Evolutionary conservation across 2,113 vertebrate species (phyloP).

Genomic region (Centropus unirufus): DNA sequence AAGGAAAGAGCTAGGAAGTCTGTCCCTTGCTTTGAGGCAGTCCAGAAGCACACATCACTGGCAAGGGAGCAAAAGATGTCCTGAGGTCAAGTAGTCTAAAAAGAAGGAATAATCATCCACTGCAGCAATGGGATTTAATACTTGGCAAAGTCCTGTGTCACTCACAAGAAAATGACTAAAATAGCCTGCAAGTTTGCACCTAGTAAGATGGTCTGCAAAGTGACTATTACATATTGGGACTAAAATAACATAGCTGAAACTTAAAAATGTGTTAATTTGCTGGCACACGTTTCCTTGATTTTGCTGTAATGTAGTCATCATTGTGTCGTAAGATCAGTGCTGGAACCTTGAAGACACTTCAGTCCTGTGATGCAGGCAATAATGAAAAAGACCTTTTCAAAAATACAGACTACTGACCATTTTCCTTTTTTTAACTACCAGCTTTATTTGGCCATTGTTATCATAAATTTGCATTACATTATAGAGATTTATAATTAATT

Average conservation of each 20-base stretch:
- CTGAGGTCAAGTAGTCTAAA: not conserved
- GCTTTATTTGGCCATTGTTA: not conserved
- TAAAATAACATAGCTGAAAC: not conserved
- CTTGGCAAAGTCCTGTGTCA: not conserved
- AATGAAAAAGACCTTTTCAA: not conserved
- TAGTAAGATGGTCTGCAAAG: not conserved
- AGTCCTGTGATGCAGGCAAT: not conserved
- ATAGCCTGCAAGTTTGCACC: not conserved
- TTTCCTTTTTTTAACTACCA: not conserved
- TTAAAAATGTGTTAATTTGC: not conserved
- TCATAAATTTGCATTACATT: not conserved
- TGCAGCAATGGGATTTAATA: not conserved
- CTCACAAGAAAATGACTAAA: not conserved
- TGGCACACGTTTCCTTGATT: not conserved
- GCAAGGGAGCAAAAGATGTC: not conserved
- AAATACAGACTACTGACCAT: not conserved
- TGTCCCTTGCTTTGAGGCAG: not conserved
- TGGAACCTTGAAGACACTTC: not conserved
- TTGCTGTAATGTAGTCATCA: not conserved
- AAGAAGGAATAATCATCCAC: not conserved
- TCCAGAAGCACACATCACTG: not conserved
- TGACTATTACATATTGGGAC: not conserved
- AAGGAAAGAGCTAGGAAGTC: not conserved
- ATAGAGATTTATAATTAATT: constrained; percentile 1
- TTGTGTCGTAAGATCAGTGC: not conserved